Base-by-base conservation (phyloP, 2,113 vertebrate genomes). In the Corydoras sp. region DNA sequence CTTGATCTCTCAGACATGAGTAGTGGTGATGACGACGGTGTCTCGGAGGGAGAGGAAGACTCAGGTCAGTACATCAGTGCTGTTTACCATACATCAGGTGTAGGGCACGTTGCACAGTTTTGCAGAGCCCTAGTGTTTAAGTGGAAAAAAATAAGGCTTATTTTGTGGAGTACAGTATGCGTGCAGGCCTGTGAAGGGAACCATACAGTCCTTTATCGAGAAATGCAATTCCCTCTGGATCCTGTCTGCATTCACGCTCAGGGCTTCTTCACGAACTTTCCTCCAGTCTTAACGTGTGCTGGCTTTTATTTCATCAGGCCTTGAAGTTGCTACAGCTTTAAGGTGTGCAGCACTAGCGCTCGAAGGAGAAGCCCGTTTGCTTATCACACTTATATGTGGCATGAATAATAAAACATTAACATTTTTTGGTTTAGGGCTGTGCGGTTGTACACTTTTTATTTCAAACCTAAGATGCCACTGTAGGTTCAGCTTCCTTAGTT, bases 1-100 rank as follows among this genome's bases (percentile, higher is more conserved):
- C 73, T 82, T 11, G 79, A 85, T 71, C 43, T 84, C 62, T 88
- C 79, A 58, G 88, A 87, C 75, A 62, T 81, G 78, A 89, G 86
- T 43, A 43, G 35, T 4, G 76, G 78, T 61, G 80, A 78, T 0
- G 80, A 77, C 0, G 74, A 56, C 4, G 53, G 18, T 4, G 74
- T 30, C 68, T 43, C 35, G 35, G 62, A 58, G 29, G 60, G 9
- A 58, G 73, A 49, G 12, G 81, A 59, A 75, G 80, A 83, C 62
- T 87, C 84, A 69, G 88, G 88, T 90, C 61, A 6, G 85, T 84
- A 18, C 29, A 66, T 62, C 10, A 11, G 13, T 66, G n/a, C 43
- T 70, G 50, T 62, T 77, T 58, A 43, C 7, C 35, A 43, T 43
- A 43, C 35, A 13, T 56, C 2, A 2, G 8, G 14, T 10, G n/a